phyloP scores from a whole-genome alignment of 2,113 vertebrate genomes.

The Hypocryptadius cinnamomeus region DNA sequence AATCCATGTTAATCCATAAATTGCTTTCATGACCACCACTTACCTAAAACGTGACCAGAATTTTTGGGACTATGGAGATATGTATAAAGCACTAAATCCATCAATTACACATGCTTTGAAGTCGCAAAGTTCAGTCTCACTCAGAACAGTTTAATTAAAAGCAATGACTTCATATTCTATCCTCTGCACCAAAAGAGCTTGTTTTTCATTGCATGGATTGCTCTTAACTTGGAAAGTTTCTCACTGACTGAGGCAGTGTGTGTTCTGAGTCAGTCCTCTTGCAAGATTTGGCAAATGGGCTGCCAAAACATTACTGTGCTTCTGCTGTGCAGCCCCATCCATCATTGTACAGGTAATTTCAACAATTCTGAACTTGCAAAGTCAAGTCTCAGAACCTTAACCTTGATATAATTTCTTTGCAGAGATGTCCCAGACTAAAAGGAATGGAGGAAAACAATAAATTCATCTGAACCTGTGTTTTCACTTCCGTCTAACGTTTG shows the following conservation, averaged over 20 bases:
- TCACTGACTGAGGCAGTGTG: background rate
- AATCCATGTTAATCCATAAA: background rate
- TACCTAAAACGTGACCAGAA: background rate
- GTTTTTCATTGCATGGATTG: background rate
- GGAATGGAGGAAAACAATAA: background rate
- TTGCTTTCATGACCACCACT: background rate
- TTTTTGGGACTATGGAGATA: background rate
- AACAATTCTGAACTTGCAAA: background rate
- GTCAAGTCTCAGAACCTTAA: background rate
- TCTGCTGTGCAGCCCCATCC: background rate
- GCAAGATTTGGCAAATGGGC: background rate
- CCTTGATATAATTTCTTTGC: background rate
- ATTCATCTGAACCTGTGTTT: background rate
- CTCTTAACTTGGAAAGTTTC: background rate
- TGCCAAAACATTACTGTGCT: background rate
- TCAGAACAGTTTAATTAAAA: background rate
- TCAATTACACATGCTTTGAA: background rate
- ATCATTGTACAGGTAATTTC: background rate
- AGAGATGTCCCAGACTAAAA: background rate
- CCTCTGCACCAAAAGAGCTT: background rate
- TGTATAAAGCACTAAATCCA: background rate
- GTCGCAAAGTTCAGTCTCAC: background rate
- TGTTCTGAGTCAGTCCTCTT: background rate
- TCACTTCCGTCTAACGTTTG: background rate
- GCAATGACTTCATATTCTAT: background rate